A percentile compares a stretch with the other conserved stretches of the same genome.
Conservation (phyloP, 2,797 vertebrate genomes). For the Huso huso region DNA sequence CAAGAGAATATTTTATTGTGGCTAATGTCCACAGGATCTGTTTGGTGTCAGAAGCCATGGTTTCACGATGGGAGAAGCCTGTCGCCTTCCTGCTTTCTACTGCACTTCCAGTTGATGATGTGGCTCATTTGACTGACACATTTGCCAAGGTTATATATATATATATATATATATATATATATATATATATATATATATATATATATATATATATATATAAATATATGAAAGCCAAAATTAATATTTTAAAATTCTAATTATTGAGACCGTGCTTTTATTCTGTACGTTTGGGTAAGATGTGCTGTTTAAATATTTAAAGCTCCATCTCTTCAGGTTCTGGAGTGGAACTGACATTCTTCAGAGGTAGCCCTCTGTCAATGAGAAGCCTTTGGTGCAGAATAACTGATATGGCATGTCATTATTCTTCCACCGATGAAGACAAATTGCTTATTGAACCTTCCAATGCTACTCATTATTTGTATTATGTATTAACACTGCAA, state of each 20-base stretch:
- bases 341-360: slow-evolving; percentile 24
- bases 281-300: slow-evolving; percentile 18
- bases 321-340: slow-evolving; percentile 25
- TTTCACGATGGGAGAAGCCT: not conserved
- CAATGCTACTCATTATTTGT: not conserved
- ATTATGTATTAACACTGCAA: slow-evolving; percentile 4
- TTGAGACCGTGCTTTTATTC: slow-evolving; percentile 25
- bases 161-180: slow-evolving; percentile 1
- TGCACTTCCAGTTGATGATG: slow-evolving; percentile 17
- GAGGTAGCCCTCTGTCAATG: slow-evolving; percentile 19
- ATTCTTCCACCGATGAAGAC: slow-evolving; percentile 25
- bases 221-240: slow-evolving; percentile 37
- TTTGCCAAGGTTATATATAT: slow-evolving; percentile 27
- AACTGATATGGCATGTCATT: slow-evolving; percentile 15
- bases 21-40: too few species aligned
- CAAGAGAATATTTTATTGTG: too few species aligned
- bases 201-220: slow-evolving; percentile 6
- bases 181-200: slow-evolving; percentile 6
- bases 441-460: slow-evolving; percentile 29
- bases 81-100: slow-evolving; percentile 18
- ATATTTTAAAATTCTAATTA: slow-evolving; percentile 47
- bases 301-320: slow-evolving; percentile 42
- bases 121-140: slow-evolving; percentile 26
- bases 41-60: too few species aligned
- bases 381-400: slow-evolving; percentile 17